phyloP scores from a whole-genome alignment of 2,888 invertebrate species.

The Boloria selene region DNA sequence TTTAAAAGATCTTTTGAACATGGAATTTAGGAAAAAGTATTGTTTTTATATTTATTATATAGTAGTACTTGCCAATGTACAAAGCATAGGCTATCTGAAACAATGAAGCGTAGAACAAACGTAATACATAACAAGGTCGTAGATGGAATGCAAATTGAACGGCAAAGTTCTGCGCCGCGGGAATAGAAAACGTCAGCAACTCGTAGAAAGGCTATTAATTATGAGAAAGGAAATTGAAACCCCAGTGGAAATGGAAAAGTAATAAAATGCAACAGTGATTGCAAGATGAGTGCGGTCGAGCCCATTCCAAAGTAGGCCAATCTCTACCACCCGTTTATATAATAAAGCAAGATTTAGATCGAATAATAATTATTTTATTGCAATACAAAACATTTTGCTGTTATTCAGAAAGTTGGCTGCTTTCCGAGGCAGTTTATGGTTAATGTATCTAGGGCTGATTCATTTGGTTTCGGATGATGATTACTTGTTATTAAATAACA shows the following conservation, averaged over 20 bases:
- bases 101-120: slow-evolving; percentile 40
- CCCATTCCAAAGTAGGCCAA: slow-evolving; percentile 46
- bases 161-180: slow-evolving; percentile 66
- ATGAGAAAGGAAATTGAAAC: slow-evolving; percentile 81
- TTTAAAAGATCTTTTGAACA: not conserved
- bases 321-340: slow-evolving; percentile 34
- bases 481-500: too few species aligned
- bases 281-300: slow-evolving; percentile 66
- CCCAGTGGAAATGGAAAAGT: slow-evolving; percentile 81
- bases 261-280: slow-evolving; percentile 81
- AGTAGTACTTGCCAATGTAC: not conserved
- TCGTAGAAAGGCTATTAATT: slow-evolving; percentile 79
- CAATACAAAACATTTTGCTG: slow-evolving; percentile 5
- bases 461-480: not conserved
- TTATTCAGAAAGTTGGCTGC: not conserved
- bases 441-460: not conserved
- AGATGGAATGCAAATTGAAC: slow-evolving; percentile 68
- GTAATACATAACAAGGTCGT: slow-evolving; percentile 53
- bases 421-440: not conserved
- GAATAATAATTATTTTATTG: slow-evolving; percentile 17
- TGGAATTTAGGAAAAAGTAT: too few species aligned
- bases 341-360: slow-evolving; percentile 29
- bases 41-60: too few species aligned
- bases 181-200: slow-evolving; percentile 72
- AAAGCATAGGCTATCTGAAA: slow-evolving; percentile 29